Percentiles rank a stretch among this genome's conserved stretches.
Evolutionary conservation across 2,113 vertebrate genomes (phyloP).

Genomic region (Hystrix cristata): DNA sequence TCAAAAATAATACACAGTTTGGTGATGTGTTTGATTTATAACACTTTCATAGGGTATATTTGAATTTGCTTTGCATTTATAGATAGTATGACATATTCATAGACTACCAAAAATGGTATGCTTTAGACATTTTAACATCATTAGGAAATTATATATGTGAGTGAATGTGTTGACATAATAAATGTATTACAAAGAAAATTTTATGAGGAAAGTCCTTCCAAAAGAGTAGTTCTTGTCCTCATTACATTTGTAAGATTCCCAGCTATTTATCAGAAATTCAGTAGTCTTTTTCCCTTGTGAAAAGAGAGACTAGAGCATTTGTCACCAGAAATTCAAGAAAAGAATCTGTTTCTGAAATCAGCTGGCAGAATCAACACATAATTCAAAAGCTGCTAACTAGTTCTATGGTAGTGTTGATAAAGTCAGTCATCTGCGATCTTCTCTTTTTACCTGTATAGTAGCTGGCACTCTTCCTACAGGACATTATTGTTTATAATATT

Average conservation of each 20-base stretch:
- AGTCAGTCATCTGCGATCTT: not conserved
- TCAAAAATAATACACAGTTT: slow-evolving; percentile 14
- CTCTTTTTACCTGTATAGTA: slow-evolving; percentile 18
- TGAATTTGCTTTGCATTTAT: slow-evolving; percentile 37
- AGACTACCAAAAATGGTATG: slow-evolving; percentile 18
- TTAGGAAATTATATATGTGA: slow-evolving; percentile 37
- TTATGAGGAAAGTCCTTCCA: slow-evolving; percentile 18
- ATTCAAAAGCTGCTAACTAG: not conserved
- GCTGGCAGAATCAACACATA: not conserved
- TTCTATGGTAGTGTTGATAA: not conserved
- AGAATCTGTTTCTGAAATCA: slow-evolving; percentile 55
- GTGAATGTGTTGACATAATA: slow-evolving; percentile 19
- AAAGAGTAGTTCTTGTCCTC: slow-evolving; percentile 26
- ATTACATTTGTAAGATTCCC: not conserved
- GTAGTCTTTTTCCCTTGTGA: not conserved
- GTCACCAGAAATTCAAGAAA: slow-evolving; percentile 24
- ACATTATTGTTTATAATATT: slow-evolving; percentile 46
- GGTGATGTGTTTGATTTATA: slow-evolving; percentile 41
- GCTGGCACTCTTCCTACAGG: slow-evolving; percentile 8
- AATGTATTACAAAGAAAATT: slow-evolving; percentile 40
- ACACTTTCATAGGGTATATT: not conserved
- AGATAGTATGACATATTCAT: not conserved
- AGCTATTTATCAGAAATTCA: not conserved
- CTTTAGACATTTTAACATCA: slow-evolving; percentile 11
- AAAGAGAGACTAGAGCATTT: not conserved